A percentile compares a stretch with the other conserved stretches of the same genome.
Conservation (phyloP, 2,113 vertebrate species). For the Poecile atricapillus region DNA sequence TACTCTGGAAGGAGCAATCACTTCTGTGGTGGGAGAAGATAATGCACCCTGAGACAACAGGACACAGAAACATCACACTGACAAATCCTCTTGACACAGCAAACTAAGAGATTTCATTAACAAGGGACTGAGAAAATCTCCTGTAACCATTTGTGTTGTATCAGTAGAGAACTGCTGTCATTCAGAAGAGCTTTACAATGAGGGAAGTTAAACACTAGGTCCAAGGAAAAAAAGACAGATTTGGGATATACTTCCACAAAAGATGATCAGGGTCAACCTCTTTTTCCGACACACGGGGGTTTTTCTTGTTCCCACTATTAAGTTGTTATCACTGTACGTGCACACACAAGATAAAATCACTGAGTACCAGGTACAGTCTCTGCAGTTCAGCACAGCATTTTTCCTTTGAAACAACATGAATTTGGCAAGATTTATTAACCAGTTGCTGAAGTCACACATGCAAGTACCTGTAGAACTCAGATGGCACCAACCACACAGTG, state of each 20-base stretch:
- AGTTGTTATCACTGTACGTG: background rate
- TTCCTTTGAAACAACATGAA: background rate
- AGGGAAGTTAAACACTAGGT: background rate
- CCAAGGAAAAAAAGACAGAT: background rate
- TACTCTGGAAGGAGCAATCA: background rate
- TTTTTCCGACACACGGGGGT: background rate
- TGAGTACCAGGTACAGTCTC: background rate
- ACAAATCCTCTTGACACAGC: background rate
- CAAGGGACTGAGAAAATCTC: background rate
- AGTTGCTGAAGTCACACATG: background rate
- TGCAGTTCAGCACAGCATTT: background rate
- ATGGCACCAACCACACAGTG: fast-evolving
- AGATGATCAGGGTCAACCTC: background rate
- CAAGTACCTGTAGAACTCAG: background rate
- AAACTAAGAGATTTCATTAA: background rate
- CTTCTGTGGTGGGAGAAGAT: background rate
- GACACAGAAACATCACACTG: background rate
- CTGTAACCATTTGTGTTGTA: background rate
- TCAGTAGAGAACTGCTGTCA: background rate
- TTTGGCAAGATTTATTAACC: background rate
- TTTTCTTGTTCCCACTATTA: background rate
- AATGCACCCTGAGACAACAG: background rate
- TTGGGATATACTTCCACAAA: background rate
- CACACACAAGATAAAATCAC: background rate
- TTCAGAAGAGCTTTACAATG: background rate